A percentile compares a stretch with the other conserved stretches of the same genome.
Conservation (phyloP, 2,797 vertebrate species). For the Arctocebus calabarensis region DNA sequence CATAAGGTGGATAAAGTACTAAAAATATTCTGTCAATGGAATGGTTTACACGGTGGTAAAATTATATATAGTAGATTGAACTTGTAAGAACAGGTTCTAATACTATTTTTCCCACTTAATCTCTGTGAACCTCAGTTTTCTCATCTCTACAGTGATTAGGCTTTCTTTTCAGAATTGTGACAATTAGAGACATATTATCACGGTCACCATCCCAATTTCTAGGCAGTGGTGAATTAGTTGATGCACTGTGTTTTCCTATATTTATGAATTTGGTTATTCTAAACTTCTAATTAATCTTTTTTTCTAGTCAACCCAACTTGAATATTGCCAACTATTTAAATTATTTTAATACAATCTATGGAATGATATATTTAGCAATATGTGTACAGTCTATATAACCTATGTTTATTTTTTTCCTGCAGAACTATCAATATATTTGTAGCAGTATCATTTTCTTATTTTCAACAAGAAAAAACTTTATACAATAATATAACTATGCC, state of each 20-base stretch:
- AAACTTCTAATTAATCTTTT: background rate
- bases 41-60: background rate
- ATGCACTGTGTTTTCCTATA: background rate
- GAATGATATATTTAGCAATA: background rate
- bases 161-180: background rate
- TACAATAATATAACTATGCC: background rate
- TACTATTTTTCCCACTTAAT: background rate
- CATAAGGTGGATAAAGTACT: background rate
- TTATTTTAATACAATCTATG: background rate
- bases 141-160: background rate
- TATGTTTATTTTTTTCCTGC: background rate
- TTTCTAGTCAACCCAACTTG: background rate
- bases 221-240: background rate
- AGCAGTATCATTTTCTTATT: background rate
- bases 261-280: background rate
- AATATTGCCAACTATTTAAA: background rate
- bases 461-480: background rate
- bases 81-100: background rate
- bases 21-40: background rate
- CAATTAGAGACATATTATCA: background rate
- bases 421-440: background rate
- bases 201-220: background rate
- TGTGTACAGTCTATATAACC: background rate
- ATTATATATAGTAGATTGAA: background rate
- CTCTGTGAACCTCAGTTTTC: background rate